phyloP scores from a whole-genome alignment of 2,797 vertebrate genomes.

The Pangasius krempfi region DNA sequence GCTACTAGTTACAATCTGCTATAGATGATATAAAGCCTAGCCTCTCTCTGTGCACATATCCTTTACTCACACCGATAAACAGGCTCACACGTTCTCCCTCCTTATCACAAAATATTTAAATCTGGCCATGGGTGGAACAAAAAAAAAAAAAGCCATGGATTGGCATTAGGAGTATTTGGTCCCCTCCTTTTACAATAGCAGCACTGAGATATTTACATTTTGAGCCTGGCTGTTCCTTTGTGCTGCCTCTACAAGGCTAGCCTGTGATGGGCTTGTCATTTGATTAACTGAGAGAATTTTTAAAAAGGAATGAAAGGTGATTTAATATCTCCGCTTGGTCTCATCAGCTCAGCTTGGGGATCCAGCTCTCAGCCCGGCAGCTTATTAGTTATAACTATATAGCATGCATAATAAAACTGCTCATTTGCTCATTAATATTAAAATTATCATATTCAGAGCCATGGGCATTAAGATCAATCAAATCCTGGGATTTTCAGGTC shows the following conservation, averaged over 20 bases:
- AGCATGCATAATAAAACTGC: slow-evolving; percentile 99
- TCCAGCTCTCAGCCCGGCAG: slow-evolving; percentile 86
- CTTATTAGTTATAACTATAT: slow-evolving; percentile 99
- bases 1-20: not conserved
- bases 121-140: slow-evolving; percentile 46
- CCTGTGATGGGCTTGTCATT: slow-evolving; percentile 86
- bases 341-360: slow-evolving; percentile 96
- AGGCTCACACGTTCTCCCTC: slow-evolving; percentile 10
- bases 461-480: slow-evolving; percentile 99
- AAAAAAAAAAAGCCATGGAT: slow-evolving; percentile 47
- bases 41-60: not conserved
- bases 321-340: slow-evolving; percentile 99
- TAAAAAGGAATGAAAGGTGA: slow-evolving; percentile 99
- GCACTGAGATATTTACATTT: slow-evolving; percentile 88
- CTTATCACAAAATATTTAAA: slow-evolving; percentile 52
- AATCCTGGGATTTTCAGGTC: slow-evolving; percentile 99
- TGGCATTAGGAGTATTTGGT: slow-evolving; percentile 59
- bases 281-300: slow-evolving; percentile 96
- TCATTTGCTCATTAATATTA: slow-evolving; percentile 99
- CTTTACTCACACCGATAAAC: slow-evolving; percentile 2
- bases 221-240: slow-evolving; percentile 87
- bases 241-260: slow-evolving; percentile 87
- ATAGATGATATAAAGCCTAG: not conserved
- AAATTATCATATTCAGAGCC: slow-evolving; percentile 99
- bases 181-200: slow-evolving; percentile 63